These are phyloP conservation scores for Lytechinus pictus DNA, from an alignment of 35 echinoderm and acorn worm species.

Conservation along the genomic window DNA sequence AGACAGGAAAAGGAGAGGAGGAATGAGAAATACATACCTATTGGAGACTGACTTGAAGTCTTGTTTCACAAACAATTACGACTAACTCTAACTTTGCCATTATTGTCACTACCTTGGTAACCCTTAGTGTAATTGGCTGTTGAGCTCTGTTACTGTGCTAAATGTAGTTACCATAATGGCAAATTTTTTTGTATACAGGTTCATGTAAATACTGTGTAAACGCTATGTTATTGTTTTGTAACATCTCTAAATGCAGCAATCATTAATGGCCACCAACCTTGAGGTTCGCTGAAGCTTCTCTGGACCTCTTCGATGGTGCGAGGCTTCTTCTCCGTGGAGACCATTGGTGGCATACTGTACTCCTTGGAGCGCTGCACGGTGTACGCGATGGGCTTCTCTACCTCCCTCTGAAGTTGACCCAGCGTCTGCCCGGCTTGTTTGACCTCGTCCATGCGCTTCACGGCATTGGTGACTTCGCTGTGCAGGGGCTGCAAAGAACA, in stretches of 20 bases:
- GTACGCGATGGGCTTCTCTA: slow-evolving; percentile 68
- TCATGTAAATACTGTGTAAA: too few species aligned
- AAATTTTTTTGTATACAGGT: too few species aligned
- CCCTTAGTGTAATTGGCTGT: too few species aligned
- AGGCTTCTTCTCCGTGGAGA: slow-evolving; percentile 62
- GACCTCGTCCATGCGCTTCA: slow-evolving; percentile 80
- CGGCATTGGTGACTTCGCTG: slow-evolving; percentile 63
- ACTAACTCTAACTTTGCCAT: too few species aligned
- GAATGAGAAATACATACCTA: too few species aligned
- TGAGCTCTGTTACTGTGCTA: too few species aligned
- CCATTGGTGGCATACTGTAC: slow-evolving; percentile 46
- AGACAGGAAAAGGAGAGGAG: background rate
- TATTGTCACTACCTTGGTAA: too few species aligned
- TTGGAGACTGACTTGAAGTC: too few species aligned
- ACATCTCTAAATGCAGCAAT: too few species aligned
- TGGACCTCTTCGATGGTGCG: slow-evolving; percentile 78
- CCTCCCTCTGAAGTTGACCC: slow-evolving; percentile 69
- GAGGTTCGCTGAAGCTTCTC: slow-evolving; percentile 66
- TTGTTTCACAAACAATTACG: too few species aligned
- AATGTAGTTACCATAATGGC: too few species aligned
- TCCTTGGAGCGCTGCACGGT: slow-evolving; percentile 74
- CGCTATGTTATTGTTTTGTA: too few species aligned
- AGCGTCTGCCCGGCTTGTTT: slow-evolving; percentile 61
- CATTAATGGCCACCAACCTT: slow-evolving; percentile 50
- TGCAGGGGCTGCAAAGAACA: slow-evolving; percentile 75